phyloP scores from a whole-genome alignment of 53 echinoderm and acorn worm species.

The Astropecten irregularis region DNA sequence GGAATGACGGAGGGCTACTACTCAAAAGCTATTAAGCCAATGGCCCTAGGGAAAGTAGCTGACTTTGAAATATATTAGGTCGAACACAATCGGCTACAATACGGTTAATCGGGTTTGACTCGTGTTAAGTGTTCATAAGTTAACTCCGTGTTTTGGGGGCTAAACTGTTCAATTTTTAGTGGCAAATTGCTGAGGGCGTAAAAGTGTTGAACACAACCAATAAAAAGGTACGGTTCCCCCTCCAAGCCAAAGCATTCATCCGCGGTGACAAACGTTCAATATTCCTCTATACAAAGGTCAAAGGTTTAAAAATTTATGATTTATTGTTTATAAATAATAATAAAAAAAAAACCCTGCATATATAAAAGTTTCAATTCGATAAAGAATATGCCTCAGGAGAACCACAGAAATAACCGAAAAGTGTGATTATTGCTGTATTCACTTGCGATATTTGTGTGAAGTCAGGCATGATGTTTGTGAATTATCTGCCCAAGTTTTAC shows the following conservation, averaged over 20 bases:
- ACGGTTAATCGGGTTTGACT: constrained; percentile 24
- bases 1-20: not conserved
- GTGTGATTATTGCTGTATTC: too few relatives aligned
- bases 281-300: too few relatives aligned
- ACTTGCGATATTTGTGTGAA: too few relatives aligned
- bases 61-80: constrained; percentile 26
- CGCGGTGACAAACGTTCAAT: not conserved
- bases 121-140: not conserved
- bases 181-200: not conserved
- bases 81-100: not conserved
- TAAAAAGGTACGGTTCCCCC: not conserved
- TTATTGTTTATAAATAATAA: not conserved
- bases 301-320: too few relatives aligned
- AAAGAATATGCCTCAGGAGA: too few relatives aligned
- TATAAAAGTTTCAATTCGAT: too few relatives aligned
- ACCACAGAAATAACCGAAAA: too few relatives aligned
- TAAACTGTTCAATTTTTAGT: constrained; percentile 20
- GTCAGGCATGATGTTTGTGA: too few relatives aligned
- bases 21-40: constrained; percentile 14
- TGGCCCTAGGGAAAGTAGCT: not conserved
- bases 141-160: constrained; percentile 14
- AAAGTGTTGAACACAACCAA: not conserved
- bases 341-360: not conserved
- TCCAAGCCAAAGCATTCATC: not conserved
- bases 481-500: too few relatives aligned